Evolutionary conservation across 2,113 vertebrate genomes (phyloP).

Genomic region (Enhydra lutris): DNA sequence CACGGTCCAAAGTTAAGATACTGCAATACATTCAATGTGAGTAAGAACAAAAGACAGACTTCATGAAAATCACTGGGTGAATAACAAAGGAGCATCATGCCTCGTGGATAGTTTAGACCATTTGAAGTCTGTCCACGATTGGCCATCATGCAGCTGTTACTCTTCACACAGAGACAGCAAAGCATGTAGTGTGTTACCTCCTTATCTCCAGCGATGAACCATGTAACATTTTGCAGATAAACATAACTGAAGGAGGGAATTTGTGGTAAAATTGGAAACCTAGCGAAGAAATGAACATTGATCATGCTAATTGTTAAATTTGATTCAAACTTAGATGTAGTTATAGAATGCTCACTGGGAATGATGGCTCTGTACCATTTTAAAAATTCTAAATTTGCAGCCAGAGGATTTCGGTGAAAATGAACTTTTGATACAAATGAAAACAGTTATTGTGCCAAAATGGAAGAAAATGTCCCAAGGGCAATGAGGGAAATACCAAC

Average conservation of each 20-base stretch:
- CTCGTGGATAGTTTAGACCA: neutral
- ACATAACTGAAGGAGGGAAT: neutral
- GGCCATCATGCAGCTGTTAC: neutral
- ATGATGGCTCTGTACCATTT: no score
- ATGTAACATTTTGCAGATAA: neutral
- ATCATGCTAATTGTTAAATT: neutral
- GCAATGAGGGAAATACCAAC: neutral
- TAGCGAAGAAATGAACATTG: neutral
- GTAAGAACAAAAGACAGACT: no score
- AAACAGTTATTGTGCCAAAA: neutral
- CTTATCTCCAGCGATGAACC: neutral
- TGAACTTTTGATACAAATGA: neutral
- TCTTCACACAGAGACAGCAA: neutral
- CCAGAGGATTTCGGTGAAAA: neutral
- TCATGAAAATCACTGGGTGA: neutral
- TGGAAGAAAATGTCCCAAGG: neutral
- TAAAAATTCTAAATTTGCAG: neutral
- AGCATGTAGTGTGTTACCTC: neutral
- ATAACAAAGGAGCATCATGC: neutral
- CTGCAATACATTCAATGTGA: neutral
- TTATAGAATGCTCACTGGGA: neutral
- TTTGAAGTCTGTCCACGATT: neutral
- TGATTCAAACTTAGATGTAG: neutral
- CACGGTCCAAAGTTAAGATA: neutral
- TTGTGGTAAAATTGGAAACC: neutral